phyloP scores from a whole-genome alignment of 2,888 invertebrate species.

The Leptopterna dolabrata region DNA sequence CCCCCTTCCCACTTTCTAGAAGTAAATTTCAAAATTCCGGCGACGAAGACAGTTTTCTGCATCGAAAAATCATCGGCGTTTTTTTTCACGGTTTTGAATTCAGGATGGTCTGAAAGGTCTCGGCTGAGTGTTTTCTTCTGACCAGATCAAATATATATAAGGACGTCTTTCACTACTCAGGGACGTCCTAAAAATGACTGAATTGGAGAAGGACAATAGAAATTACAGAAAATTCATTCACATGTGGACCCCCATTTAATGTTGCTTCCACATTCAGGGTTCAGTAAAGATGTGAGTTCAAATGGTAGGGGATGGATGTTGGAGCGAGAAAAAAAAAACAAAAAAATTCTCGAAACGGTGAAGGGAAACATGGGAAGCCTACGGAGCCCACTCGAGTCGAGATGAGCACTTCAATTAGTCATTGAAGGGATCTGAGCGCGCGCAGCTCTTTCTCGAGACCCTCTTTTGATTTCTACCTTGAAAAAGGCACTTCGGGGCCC shows the following conservation, averaged over 20 bases:
- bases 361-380: not conserved
- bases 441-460: not conserved
- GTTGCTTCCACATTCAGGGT: not conserved
- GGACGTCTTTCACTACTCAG: too few relatives aligned
- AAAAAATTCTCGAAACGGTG: not conserved
- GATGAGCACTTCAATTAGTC: slow-evolving; percentile 25
- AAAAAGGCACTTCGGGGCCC: slow-evolving; percentile 16
- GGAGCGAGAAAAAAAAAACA: not conserved
- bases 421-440: not conserved
- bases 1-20: too few relatives aligned
- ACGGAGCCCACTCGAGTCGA: slow-evolving; percentile 13
- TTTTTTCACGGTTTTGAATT: too few relatives aligned
- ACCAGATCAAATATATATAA: too few relatives aligned
- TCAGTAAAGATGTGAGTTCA: not conserved
- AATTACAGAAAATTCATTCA: not conserved
- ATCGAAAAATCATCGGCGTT: too few relatives aligned
- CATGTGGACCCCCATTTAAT: not conserved
- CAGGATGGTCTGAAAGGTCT: too few relatives aligned
- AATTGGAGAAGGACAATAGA: not conserved
- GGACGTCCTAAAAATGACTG: too few relatives aligned
- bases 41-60: too few relatives aligned
- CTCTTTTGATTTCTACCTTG: slow-evolving; percentile 9
- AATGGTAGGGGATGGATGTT: not conserved
- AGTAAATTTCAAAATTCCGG: too few relatives aligned
- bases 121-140: too few relatives aligned